These are phyloP conservation scores for Luffia ferchaultella DNA, from an alignment of 2,888 invertebrate species.

Conservation along the genomic window DNA sequence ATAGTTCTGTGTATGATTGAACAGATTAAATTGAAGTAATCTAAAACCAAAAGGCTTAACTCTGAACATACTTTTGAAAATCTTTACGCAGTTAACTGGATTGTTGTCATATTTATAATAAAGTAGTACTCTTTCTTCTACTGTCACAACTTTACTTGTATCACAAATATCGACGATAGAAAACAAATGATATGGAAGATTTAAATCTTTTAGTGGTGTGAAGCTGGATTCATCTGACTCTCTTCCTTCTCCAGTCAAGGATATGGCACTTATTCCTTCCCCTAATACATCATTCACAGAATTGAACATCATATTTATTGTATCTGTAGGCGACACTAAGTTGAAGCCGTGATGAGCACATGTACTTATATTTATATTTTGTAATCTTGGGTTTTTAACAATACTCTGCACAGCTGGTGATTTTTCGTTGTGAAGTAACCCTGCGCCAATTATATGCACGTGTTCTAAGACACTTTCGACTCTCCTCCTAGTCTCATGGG, in stretches of 20 bases:
- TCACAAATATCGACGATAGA: conserved; percentile 97
- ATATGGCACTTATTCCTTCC: conserved; percentile 87
- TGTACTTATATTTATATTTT: conserved; percentile 82
- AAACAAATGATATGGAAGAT: conserved; percentile 90
- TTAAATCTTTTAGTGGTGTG: conserved; percentile 80
- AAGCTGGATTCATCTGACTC: conserved; percentile 90
- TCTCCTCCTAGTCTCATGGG: conserved; percentile 74
- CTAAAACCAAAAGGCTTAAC: conserved; percentile 91
- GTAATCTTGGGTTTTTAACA: conserved; percentile 83
- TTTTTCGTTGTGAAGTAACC: conserved; percentile 94
- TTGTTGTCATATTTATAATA: conserved; percentile 98
- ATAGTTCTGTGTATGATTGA: conserved; percentile 83
- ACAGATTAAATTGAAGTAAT: conserved; percentile 90
- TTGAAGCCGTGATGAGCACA: conserved; percentile 94
- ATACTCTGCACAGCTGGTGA: conserved; percentile 92
- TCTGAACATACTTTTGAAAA: conserved; percentile 86
- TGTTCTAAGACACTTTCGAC: conserved; percentile 81
- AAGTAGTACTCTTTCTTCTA: conserved; percentile 89
- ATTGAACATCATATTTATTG: conserved; percentile 79
- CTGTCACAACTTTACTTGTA: conserved; percentile 87
- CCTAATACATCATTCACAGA: conserved; percentile 84
- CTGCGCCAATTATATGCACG: conserved; percentile 90
- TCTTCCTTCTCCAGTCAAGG: conserved; percentile 91
- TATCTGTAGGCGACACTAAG: conserved; percentile 86
- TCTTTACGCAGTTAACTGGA: conserved; percentile 97